Evolutionary conservation across 2,113 vertebrate genomes (phyloP), one percentile per base, ranked within the genome.

Genomic region (Perca fluviatilis): DNA sequence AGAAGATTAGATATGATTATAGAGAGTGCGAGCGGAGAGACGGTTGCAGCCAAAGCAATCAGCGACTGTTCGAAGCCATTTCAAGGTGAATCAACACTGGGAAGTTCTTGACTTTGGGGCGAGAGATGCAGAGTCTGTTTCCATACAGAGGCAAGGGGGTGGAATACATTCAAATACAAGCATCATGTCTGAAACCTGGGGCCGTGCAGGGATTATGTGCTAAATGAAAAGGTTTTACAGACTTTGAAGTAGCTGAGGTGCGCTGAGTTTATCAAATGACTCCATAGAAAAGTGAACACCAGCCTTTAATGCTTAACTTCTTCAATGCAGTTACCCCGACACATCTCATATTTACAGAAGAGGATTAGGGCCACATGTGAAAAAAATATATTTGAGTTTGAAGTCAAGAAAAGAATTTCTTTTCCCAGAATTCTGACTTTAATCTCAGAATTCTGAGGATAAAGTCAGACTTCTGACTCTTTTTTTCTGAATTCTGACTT

Each of bases 1-100:
- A 40, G 80, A 83, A 92, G 91, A 92, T 92, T 90, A 90, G 92
- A 90, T 86, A 76, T 89, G 88, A 93, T 92, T 91, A 91, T 64
- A 85, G 84, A 76, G 79, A 70, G 87, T 7, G 86, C 27, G 78
- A 81, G 89, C 83, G 8, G 82, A 87, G 86, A 89, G 84, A 76
- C 60, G 27, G 90, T 33, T 46, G 85, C 85, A 87, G 89, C 87
- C 89, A 78, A 88, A 91, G 90, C 91, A 92, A 91, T 92, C 92
- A 90, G 88, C 83, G 2, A 51, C 63, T 53, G 88, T 84, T 90
- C 16, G 66, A 65, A 84, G 81, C 65, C 85, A 68, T 82, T 91
- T 92, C 82, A 91, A 93, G 88, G 88, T 88, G 86, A 89, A 89
- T 84, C 83, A 84, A 86, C 83, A 64, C 61, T 16, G 77, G 2